phyloP scores from a whole-genome alignment of 2,888 invertebrate species.

The Latheticus oryzae region DNA sequence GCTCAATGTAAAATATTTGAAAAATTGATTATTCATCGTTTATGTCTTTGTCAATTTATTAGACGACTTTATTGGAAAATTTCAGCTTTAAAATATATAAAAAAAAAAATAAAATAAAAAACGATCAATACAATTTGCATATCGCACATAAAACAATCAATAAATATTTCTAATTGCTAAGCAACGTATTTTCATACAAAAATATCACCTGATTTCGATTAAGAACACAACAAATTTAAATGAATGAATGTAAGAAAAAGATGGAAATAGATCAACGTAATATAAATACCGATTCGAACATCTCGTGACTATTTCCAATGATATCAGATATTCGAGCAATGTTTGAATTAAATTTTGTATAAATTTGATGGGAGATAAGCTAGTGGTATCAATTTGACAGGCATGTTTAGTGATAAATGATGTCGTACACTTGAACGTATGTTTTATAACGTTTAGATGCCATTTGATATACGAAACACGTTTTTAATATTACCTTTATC shows the following conservation, averaged over 20 bases:
- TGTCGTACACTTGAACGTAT: conserved; percentile 49
- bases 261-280: conserved; percentile 19
- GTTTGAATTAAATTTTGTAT: conserved; percentile 65
- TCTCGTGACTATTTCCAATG: conserved; percentile 63
- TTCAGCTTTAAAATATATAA: conserved; percentile 22
- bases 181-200: conserved; percentile 62
- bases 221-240: conserved; percentile 62
- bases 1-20: conserved; percentile 60
- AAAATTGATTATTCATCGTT: conserved; percentile 62
- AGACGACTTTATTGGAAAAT: conserved; percentile 42
- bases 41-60: conserved; percentile 58
- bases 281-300: conserved; percentile 34
- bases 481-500: conserved; percentile 45
- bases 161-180: conserved; percentile 62
- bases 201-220: conserved; percentile 61
- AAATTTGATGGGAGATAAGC: conserved; percentile 62
- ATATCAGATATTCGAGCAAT: conserved; percentile 62
- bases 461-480: conserved; percentile 47
- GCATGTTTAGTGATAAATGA: conserved; percentile 48
- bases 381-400: conserved; percentile 61
- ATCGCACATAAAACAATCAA: conserved; percentile 57
- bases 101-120: conserved; percentile 46
- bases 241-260: conserved; percentile 56
- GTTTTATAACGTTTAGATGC: conserved; percentile 47
- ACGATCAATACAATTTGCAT: conserved; percentile 57